Evolutionary conservation across 2,888 invertebrate species (phyloP).

Genomic region (Cephus runcator): DNA sequence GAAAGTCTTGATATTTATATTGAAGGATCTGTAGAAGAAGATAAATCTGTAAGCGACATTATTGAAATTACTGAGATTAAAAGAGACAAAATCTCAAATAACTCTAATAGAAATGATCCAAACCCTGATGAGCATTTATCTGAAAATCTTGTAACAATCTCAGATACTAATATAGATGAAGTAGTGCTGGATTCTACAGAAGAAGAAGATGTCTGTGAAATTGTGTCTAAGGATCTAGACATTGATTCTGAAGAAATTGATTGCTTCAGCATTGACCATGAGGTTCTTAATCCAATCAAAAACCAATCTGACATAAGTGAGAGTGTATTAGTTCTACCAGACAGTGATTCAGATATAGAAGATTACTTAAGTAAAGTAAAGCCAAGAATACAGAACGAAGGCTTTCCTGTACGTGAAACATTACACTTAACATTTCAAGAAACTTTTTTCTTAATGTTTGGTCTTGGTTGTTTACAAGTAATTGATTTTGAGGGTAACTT

Average conservation of each 20-base stretch:
- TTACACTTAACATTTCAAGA: conserved; percentile 80
- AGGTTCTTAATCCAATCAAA: conserved; percentile 51
- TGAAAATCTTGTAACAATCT: background rate
- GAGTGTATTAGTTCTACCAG: conserved; percentile 71
- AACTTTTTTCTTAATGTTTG: conserved; percentile 78
- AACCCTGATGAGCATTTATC: background rate
- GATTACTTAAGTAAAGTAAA: conserved; percentile 72
- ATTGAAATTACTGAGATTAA: conserved; percentile 5
- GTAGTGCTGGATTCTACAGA: conserved; percentile 47
- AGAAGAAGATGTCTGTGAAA: conserved; percentile 50
- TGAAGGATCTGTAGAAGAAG: background rate
- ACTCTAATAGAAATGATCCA: background rate
- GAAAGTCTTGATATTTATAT: background rate
- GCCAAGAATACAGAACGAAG: conserved; percentile 72
- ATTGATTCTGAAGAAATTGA: conserved; percentile 2
- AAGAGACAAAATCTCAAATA: background rate
- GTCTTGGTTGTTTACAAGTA: conserved; percentile 75
- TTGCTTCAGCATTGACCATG: conserved; percentile 50
- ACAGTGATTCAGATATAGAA: conserved; percentile 75
- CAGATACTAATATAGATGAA: conserved; percentile 35
- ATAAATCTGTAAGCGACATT: background rate
- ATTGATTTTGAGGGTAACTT: conserved; percentile 67
- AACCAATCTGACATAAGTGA: background rate
- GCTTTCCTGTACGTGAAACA: conserved; percentile 72
- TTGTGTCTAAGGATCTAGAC: conserved; percentile 35